These are phyloP conservation scores for Perodicticus potto DNA, from an alignment of 2,797 vertebrate species.

Conservation along the genomic window DNA sequence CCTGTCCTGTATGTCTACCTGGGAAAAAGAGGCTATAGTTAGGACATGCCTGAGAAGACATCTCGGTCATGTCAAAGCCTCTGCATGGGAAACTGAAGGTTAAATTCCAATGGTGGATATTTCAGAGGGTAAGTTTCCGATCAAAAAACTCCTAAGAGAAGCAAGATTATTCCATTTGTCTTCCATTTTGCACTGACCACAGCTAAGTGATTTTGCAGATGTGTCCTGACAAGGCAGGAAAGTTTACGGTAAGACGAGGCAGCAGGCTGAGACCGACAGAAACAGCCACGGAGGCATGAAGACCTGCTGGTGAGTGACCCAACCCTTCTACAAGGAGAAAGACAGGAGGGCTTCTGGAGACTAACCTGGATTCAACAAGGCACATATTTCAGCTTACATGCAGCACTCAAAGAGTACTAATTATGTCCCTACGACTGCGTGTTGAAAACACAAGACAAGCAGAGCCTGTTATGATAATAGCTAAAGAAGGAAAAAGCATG, in stretches of 20 bases:
- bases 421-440: background rate
- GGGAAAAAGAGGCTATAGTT: background rate
- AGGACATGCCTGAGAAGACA: background rate
- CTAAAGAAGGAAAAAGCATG: conserved; percentile 15
- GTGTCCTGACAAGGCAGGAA: background rate
- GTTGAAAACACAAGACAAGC: background rate
- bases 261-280: too few species aligned
- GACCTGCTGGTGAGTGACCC: background rate
- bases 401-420: background rate
- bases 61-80: background rate
- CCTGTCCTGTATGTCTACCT: background rate
- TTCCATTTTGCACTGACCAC: background rate
- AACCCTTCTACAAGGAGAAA: background rate
- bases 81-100: background rate
- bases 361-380: background rate
- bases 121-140: background rate
- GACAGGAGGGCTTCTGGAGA: background rate
- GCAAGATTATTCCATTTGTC: background rate
- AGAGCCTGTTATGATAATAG: background rate
- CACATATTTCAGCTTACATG: background rate
- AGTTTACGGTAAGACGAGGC: background rate
- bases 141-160: conserved; percentile 7
- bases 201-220: background rate
- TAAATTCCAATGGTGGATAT: background rate
- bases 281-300: accelerated